Percentiles rank a stretch among this genome's conserved stretches.
Evolutionary conservation across 2,888 invertebrate genomes (phyloP).

Genomic region (Mechanitis messenoides): DNA sequence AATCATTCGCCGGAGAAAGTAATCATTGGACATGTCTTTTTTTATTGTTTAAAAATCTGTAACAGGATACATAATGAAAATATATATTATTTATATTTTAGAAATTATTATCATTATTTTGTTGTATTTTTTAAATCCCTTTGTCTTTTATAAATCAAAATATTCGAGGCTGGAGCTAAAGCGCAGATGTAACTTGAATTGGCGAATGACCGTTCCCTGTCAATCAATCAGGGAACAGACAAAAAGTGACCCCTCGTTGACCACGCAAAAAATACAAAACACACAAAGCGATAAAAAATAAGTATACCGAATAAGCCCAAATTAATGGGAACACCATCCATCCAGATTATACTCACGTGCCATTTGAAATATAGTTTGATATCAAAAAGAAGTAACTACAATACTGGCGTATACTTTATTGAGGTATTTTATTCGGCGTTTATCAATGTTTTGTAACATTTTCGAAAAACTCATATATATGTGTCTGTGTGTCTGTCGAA

Average conservation of each 20-base stretch:
- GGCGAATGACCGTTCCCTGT: conserved; percentile 69
- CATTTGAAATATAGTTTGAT: conserved; percentile 7
- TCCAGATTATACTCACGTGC: conserved; percentile 39
- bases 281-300: conserved; percentile 49
- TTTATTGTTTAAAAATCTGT: no score
- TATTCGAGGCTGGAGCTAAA: neutral
- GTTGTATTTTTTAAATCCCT: conserved; percentile 26
- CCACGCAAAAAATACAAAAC: conserved; percentile 59
- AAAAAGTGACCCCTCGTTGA: conserved; percentile 74
- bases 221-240: conserved; percentile 62
- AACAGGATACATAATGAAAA: no score
- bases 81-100: no score
- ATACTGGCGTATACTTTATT: no score
- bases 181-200: conserved; percentile 38
- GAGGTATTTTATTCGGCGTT: no score
- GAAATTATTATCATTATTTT: no score
- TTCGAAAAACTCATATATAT: no score
- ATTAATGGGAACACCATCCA: conserved; percentile 57
- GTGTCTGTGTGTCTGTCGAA: no score
- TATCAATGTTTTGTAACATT: no score
- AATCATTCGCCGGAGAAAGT: no score
- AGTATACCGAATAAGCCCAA: conserved; percentile 52
- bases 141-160: neutral
- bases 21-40: no score
- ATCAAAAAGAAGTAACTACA: neutral